These are phyloP conservation scores for Oryctes rhinoceros DNA, from an alignment of 1,140 invertebrate species.

Conservation along the genomic window DNA sequence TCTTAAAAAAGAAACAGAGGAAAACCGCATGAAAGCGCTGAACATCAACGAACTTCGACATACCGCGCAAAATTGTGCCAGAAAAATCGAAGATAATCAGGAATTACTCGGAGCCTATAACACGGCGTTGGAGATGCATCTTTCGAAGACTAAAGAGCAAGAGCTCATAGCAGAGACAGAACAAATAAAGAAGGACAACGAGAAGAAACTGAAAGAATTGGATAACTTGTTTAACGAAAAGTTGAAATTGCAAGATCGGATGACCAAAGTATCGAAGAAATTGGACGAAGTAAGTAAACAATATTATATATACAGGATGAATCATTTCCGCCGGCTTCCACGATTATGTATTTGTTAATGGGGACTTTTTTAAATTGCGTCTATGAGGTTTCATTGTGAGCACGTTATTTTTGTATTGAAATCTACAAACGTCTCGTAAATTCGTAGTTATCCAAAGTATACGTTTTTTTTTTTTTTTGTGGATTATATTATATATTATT, in stretches of 20 bases:
- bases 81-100: conserved; percentile 46
- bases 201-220: conserved; percentile 45
- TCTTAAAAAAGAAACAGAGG: conserved; percentile 45
- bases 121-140: conserved; percentile 48
- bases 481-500: too few relatives aligned
- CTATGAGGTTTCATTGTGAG: too few relatives aligned
- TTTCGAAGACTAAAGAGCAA: conserved; percentile 46
- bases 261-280: conserved; percentile 42
- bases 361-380: too few relatives aligned
- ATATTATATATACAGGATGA: too few relatives aligned
- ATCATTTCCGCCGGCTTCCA: too few relatives aligned
- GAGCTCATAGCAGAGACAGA: conserved; percentile 46
- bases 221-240: conserved; percentile 48
- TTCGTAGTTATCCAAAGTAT: too few relatives aligned
- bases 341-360: too few relatives aligned
- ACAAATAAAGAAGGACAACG: conserved; percentile 47
- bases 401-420: too few relatives aligned
- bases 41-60: conserved; percentile 44
- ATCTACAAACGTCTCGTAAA: too few relatives aligned
- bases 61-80: conserved; percentile 46
- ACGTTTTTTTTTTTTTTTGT: too few relatives aligned
- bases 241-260: conserved; percentile 44
- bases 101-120: conserved; percentile 47
- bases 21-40: conserved; percentile 42
- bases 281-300: conserved; percentile 43